These are phyloP conservation scores for Phaonia tiefii DNA, from an alignment of 2,888 invertebrate species.

Conservation along the genomic window DNA sequence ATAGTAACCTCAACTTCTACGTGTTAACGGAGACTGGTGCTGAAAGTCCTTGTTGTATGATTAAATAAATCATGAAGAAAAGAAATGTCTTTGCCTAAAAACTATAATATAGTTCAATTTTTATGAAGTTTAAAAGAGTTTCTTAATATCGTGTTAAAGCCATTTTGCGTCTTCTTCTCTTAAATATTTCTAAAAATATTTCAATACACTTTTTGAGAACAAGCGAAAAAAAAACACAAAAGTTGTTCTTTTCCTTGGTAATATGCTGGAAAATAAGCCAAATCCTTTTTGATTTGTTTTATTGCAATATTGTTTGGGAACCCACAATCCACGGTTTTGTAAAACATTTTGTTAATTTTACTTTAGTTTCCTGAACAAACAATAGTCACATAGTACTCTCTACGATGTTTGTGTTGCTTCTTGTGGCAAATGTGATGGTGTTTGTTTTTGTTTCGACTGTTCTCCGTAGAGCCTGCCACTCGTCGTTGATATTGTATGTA, in stretches of 20 bases:
- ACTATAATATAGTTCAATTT: too few species aligned
- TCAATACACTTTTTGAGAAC: neutral
- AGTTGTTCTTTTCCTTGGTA: too few species aligned
- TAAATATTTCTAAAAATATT: constrained; percentile 1
- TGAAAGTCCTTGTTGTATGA: too few species aligned
- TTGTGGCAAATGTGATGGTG: neutral
- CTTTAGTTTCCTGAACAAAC: constrained; percentile 64
- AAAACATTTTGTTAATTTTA: constrained; percentile 68
- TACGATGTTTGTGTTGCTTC: neutral
- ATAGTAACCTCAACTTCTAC: too few species aligned
- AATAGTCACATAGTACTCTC: neutral
- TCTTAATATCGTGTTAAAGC: too few species aligned
- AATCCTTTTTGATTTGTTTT: constrained; percentile 66
- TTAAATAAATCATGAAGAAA: too few species aligned
- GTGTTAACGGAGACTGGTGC: too few species aligned
- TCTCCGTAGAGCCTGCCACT: neutral
- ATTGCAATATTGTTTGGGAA: constrained; percentile 54
- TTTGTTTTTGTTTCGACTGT: constrained; percentile 13
- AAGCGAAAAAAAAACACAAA: neutral
- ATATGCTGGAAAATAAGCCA: neutral
- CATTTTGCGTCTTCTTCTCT: neutral
- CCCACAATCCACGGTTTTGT: constrained; percentile 68
- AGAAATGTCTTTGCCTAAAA: too few species aligned
- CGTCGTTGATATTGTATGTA: constrained; percentile 52
- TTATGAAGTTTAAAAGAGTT: too few species aligned